These are phyloP conservation scores for Craterocephalus amniculus DNA, from an alignment of 2,797 vertebrate genomes.

Conservation along the genomic window DNA sequence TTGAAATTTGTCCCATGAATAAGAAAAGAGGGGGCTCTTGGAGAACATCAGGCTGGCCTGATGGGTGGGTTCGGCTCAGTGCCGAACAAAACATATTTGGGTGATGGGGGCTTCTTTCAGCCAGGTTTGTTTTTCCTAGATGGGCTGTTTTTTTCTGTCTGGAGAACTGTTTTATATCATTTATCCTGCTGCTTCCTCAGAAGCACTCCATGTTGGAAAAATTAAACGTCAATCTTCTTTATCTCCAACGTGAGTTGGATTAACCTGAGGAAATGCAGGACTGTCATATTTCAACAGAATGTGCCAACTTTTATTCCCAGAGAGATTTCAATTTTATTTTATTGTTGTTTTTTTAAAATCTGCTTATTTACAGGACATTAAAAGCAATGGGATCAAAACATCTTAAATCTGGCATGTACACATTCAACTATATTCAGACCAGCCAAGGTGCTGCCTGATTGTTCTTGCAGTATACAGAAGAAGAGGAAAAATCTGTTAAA, in stretches of 20 bases:
- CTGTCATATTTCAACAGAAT: neutral
- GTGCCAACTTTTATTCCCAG: constrained; percentile 16
- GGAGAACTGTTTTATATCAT: constrained; percentile 10
- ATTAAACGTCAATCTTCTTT: neutral
- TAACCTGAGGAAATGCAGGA: constrained; percentile 1
- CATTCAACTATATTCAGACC: too few relatives aligned
- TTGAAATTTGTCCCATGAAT: constrained; percentile 34
- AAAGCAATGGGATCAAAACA: too few relatives aligned
- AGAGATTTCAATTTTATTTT: constrained; percentile 5
- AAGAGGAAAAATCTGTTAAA: too few relatives aligned
- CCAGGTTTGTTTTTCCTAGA: constrained; percentile 23
- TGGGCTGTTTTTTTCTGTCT: constrained; percentile 3
- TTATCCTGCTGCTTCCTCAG: constrained; percentile 4
- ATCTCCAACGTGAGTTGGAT: constrained; percentile 1
- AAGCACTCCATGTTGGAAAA: neutral
- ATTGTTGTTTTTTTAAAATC: constrained; percentile 1
- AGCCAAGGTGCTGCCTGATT: too few relatives aligned
- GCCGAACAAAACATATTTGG: neutral
- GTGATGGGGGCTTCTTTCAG: neutral
- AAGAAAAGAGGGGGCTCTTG: constrained; percentile 15
- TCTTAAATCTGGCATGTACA: too few relatives aligned
- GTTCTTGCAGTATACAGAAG: too few relatives aligned
- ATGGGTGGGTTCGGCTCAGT: constrained; percentile 18
- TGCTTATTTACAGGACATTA: neutral
- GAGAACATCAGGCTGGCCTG: constrained; percentile 8